Evolutionary conservation across 2,888 invertebrate genomes (phyloP).

Genomic region (Tetheella fluctuosa): DNA sequence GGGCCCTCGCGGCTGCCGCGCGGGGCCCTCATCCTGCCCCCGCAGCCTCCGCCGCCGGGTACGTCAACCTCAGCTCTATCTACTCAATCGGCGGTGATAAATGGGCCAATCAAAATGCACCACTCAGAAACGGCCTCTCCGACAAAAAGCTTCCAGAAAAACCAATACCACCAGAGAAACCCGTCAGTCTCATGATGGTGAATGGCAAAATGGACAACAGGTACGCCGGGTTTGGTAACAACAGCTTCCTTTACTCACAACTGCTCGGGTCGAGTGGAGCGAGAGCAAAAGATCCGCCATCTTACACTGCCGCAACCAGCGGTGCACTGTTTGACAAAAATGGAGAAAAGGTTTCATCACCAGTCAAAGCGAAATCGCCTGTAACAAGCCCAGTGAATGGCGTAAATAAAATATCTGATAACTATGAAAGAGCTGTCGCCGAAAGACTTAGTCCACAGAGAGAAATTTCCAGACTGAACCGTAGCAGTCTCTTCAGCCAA

Average conservation of each 20-base stretch:
- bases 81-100: constrained; percentile 71
- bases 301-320: constrained; percentile 70
- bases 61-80: constrained; percentile 78
- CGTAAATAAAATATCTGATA: constrained; percentile 78
- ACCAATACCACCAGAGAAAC: constrained; percentile 78
- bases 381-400: constrained; percentile 72
- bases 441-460: constrained; percentile 72
- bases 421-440: constrained; percentile 77
- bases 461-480: constrained; percentile 63
- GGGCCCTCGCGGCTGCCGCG: constrained; percentile 21
- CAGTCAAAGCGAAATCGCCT: constrained; percentile 59
- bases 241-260: constrained; percentile 78
- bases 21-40: constrained; percentile 22
- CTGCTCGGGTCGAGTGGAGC: constrained; percentile 62
- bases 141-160: constrained; percentile 71
- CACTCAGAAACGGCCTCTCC: constrained; percentile 54
- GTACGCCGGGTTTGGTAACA: constrained; percentile 72
- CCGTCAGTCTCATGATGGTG: constrained; percentile 78
- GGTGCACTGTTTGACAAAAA: constrained; percentile 57
- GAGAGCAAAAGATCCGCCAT: constrained; percentile 72
- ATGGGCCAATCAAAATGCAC: constrained; percentile 48
- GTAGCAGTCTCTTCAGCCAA: constrained; percentile 73
- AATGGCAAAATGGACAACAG: constrained; percentile 76
- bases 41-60: constrained; percentile 39
- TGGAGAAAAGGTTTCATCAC: constrained; percentile 52